Evolutionary conservation across 2,113 vertebrate species (phyloP), one percentile per base, ranked within the genome.

Genomic region (Panurus biarmicus): DNA sequence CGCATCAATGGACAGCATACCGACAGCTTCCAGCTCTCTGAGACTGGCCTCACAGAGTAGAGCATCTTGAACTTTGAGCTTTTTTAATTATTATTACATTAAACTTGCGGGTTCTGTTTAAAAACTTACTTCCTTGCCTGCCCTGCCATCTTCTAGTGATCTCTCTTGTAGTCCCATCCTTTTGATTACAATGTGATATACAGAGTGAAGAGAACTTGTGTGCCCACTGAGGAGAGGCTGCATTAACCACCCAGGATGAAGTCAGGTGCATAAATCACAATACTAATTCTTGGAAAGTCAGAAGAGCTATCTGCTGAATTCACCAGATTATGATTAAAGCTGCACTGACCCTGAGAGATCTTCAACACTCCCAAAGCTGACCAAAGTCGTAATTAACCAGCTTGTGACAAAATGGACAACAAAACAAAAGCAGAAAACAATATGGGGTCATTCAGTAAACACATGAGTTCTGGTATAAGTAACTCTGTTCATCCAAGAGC

Each of bases 1-100:
- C 98, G 97, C 92, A 98, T 99, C 93, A 99, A 99, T 6, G 98
- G 99, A 67, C 99, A 99, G 86, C 97, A 96, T 4, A 73, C 67
- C 1, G 98, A 98, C 90, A 98, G 93, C 96, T 98, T 98, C 96
- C 97, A 98, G 96, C 97, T 98, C 94, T 98, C 95, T 5, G 98
- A 98, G 95, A 97, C 97, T 85, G 98, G 96, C 93, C 93, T 98
- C 87, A 97, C 60, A 89, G 98, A 98, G 67, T 98, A 98, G 77
- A 96, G 33, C 82, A 95, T 89, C 70, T 28, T 50, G 87, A 89
- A 91, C 75, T 79, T 14, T 36, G 29, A 35, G 92, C 85, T 92
- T 95, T 95, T 95, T 75, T 86, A 91, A 95, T 75, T 87, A 66
- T 64, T 86, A 93, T 94, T 71, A 85, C 87, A 95, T 87, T 93